A percentile compares a stretch with the other conserved stretches of the same genome.
Conservation (phyloP, 2,113 vertebrate genomes). For the Abramis brama region DNA sequence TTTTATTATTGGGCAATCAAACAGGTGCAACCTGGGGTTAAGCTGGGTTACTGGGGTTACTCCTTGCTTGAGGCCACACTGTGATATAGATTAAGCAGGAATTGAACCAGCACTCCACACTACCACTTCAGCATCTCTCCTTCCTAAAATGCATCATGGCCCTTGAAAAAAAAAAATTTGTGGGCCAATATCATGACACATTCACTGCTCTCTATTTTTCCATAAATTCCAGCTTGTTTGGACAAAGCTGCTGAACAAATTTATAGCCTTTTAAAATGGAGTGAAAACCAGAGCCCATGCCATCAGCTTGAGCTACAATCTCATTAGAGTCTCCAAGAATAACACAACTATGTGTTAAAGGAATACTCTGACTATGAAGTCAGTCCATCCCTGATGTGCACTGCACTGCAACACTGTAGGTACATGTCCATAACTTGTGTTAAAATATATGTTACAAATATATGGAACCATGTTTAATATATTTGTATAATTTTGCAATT, state of each 20-base stretch:
- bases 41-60: background rate
- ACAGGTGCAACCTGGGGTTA: background rate
- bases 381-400: too few species aligned
- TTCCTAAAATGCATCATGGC: slow-evolving; percentile 8
- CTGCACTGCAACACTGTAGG: too few species aligned
- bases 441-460: too few species aligned
- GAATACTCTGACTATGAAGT: background rate
- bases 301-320: background rate
- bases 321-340: background rate
- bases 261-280: slow-evolving; percentile 8
- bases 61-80: background rate
- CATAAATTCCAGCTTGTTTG: slow-evolving; percentile 20
- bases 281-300: slow-evolving; percentile 15
- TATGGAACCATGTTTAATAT: too few species aligned
- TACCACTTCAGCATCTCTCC: background rate
- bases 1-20: background rate
- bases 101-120: background rate
- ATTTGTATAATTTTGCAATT: too few species aligned
- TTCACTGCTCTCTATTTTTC: slow-evolving; percentile 41
- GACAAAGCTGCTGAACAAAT: background rate
- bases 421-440: too few species aligned
- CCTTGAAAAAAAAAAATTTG: background rate
- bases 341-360: background rate
- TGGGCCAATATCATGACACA: slow-evolving; percentile 42
- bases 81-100: background rate